Base-by-base conservation (phyloP, 2,113 vertebrate genomes). In the Pelecanoides urinatrix region DNA sequence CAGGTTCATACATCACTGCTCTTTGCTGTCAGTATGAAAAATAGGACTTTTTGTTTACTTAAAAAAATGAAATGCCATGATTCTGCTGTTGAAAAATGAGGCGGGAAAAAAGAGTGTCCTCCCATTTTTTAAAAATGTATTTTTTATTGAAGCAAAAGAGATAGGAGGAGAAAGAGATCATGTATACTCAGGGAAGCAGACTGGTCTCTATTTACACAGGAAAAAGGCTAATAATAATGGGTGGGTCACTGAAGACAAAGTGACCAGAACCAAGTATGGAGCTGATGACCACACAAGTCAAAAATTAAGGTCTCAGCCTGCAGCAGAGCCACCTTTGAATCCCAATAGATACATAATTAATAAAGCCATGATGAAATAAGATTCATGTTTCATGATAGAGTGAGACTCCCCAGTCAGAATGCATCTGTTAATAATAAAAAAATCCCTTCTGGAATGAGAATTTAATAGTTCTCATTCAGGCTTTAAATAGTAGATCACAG, bases 31-130 rank as follows among this genome's bases (percentile, higher is more conserved):
- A 98, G 44, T 61, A 92, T 98, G 98, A 98, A 97, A 98, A 98
- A 98, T 93, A 97, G 86, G 58, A 97, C 73, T 97, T 98, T 97
- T 95, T 97, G 95, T 98, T 97, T 97, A 97, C 97, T 97, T 98
- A 97, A 98, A 96, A 98, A 97, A 94, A 94, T 97, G 96, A 98
- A 98, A 98, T 97, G 92, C 61, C 92, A 92, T 95, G 63, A 98
- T 97, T 97, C 95, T 94, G 86, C 91, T 72, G 67, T 95, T 98
- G 97, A 98, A 98, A 98, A 98, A 98, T 98, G 96, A 97, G 75
- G 68, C 1, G 3, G 92, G 93, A 56, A 66, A 97, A 96, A 95
- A 83, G 65, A 94, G 55, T 86, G 66, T 95, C 92, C 78, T 96
- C 88, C 68, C 83, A 83, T 59, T 97, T 95, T 80, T 97, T 80